A percentile compares a stretch with the other conserved stretches of the same genome.
Evolutionary conservation across 2,113 vertebrate species (phyloP).

Genomic region (Mustela lutreola): DNA sequence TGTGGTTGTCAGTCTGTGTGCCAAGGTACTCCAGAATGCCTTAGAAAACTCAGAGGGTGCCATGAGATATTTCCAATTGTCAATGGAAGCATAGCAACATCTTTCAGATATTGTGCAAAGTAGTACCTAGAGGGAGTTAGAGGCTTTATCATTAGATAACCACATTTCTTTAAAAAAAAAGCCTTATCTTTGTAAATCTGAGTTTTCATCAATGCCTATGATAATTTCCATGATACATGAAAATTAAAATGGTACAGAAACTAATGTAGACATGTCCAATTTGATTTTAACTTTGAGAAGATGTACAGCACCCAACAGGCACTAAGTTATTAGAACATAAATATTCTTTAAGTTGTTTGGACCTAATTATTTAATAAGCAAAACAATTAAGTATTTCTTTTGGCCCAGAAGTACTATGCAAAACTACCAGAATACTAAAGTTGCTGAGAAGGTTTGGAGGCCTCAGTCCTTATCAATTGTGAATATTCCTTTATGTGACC

Average conservation of each 20-base stretch:
- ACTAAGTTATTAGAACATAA: conserved; percentile 42
- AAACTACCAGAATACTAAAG: not conserved
- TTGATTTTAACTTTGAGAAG: conserved; percentile 40
- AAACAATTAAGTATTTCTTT: not conserved
- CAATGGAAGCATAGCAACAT: not conserved
- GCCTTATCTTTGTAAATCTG: not conserved
- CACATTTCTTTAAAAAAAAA: not conserved
- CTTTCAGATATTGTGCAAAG: not conserved
- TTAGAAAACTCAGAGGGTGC: not conserved
- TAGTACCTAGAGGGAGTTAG: not conserved
- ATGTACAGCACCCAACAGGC: not conserved
- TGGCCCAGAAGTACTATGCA: not conserved
- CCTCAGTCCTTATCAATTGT: not conserved
- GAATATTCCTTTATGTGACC: not conserved
- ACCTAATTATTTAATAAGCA: conserved; percentile 53
- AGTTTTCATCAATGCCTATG: not conserved
- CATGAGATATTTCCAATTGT: not conserved
- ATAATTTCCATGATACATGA: not conserved
- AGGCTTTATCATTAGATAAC: not conserved
- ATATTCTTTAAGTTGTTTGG: not conserved
- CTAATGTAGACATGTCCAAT: not conserved
- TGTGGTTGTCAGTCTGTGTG: not conserved
- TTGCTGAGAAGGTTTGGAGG: not conserved
- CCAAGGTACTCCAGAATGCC: not conserved
- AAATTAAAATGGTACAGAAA: conserved; percentile 37